Evolutionary conservation across 2,888 invertebrate genomes (phyloP).

Genomic region (Andrena minutula): DNA sequence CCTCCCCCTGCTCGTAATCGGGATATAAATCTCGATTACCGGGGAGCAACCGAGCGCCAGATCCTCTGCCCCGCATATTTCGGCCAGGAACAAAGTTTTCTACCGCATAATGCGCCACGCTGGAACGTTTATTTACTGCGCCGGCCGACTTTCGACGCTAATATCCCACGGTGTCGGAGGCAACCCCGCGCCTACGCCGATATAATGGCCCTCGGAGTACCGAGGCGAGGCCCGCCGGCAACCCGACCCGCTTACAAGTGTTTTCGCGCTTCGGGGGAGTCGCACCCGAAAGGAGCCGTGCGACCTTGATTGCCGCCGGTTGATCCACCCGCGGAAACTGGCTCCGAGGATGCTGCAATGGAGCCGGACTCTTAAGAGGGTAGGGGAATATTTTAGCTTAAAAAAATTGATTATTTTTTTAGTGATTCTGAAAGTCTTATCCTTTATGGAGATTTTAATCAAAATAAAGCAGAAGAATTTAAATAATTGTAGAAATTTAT

Average conservation of each 20-base stretch:
- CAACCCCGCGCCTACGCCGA: constrained; percentile 4
- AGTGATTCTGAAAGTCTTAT: no score
- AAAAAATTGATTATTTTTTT: no score
- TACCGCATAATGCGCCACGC: constrained; percentile 62
- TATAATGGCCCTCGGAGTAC: constrained; percentile 1
- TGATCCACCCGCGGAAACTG: background rate
- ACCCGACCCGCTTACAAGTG: constrained; percentile 67
- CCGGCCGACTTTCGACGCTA: constrained; percentile 66
- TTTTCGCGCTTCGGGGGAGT: constrained; percentile 69
- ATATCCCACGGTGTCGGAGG: constrained; percentile 62
- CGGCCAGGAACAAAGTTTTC: constrained; percentile 60
- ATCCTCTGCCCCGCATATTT: constrained; percentile 58
- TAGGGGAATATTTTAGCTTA: no score
- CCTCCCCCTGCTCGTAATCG: constrained; percentile 59
- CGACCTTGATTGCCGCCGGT: background rate
- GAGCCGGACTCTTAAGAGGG: background rate
- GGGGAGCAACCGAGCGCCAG: constrained; percentile 28
- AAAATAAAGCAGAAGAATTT: no score
- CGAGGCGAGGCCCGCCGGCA: background rate
- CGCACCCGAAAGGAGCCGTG: constrained; percentile 17
- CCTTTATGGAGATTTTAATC: no score
- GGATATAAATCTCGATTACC: constrained; percentile 71
- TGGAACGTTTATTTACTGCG: constrained; percentile 68
- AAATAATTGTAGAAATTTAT: no score
- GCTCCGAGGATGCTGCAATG: background rate